phyloP scores from a whole-genome alignment of 2,888 invertebrate species.

The Rhaphigaster nebulosa region DNA sequence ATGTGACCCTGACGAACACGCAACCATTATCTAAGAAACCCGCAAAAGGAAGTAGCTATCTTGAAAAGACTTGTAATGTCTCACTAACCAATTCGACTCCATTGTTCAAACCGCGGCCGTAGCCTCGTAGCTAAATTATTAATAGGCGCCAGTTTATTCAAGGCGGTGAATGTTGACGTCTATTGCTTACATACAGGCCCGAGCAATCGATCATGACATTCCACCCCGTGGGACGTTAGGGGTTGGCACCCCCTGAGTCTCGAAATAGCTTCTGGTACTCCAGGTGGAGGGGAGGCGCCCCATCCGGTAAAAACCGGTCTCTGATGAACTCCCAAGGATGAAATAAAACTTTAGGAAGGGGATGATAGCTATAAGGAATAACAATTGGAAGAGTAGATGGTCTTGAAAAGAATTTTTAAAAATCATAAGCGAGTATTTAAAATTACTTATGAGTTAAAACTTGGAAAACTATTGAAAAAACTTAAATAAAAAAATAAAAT shows the following conservation, averaged over 20 bases:
- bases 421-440: too few relatives aligned
- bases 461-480: too few relatives aligned
- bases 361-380: neutral
- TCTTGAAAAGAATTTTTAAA: neutral
- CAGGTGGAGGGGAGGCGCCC: neutral
- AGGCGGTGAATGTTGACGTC: conserved; percentile 13
- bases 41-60: conserved; percentile 7
- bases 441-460: neutral
- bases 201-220: conserved; percentile 18
- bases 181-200: conserved; percentile 15
- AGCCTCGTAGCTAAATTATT: conserved; percentile 20
- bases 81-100: conserved; percentile 23
- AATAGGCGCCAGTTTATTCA: conserved; percentile 18
- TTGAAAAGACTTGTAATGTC: conserved; percentile 11
- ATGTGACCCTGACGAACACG: neutral
- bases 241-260: conserved; percentile 18
- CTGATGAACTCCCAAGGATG: neutral
- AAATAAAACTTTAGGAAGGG: neutral
- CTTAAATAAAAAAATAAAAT: too few relatives aligned
- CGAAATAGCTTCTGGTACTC: conserved; percentile 18
- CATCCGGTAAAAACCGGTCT: neutral
- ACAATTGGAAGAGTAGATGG: neutral
- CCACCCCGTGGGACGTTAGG: conserved; percentile 13
- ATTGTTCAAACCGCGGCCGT: neutral
- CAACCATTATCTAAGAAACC: neutral